These are phyloP conservation scores for Desoria tigrina DNA, from an alignment of 2,888 invertebrate species.

Conservation along the genomic window DNA sequence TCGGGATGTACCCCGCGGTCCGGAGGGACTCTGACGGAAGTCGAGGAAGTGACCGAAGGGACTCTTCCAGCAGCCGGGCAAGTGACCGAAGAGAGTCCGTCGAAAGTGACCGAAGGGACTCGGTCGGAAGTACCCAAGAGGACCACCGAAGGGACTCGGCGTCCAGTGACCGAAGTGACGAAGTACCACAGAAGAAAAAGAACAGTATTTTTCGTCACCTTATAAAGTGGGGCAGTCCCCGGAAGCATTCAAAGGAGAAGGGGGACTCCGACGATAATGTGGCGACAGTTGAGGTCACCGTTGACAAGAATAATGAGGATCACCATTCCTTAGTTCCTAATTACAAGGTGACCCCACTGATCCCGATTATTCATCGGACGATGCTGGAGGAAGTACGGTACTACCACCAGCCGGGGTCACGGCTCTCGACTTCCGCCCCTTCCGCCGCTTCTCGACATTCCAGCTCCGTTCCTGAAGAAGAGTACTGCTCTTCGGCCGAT, in stretches of 20 bases:
- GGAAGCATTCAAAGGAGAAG: conserved; percentile 17
- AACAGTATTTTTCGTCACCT: conserved; percentile 45
- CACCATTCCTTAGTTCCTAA: not conserved
- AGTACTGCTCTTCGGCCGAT: not conserved
- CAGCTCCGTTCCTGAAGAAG: not conserved
- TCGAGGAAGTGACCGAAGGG: conserved; percentile 28
- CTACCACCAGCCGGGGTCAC: not conserved
- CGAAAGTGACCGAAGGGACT: conserved; percentile 17
- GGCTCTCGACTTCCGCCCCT: conserved; percentile 7
- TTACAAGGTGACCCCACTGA: not conserved
- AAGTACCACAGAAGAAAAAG: conserved; percentile 18
- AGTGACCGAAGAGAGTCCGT: conserved; percentile 28
- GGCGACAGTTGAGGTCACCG: conserved; percentile 9
- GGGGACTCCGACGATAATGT: not conserved
- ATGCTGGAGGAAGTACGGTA: not conserved
- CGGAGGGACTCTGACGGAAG: conserved; percentile 27
- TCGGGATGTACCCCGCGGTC: not conserved
- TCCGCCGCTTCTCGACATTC: not conserved
- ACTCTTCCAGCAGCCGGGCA: conserved; percentile 26
- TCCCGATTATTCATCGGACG: not conserved
- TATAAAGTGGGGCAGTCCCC: conserved; percentile 51
- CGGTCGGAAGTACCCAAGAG: not conserved
- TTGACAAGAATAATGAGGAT: not conserved
- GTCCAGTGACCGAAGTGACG: conserved; percentile 29
- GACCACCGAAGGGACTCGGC: conserved; percentile 24